Base-by-base conservation (phyloP, 2,797 vertebrate genomes). In the Hylomyscus alleni region DNA sequence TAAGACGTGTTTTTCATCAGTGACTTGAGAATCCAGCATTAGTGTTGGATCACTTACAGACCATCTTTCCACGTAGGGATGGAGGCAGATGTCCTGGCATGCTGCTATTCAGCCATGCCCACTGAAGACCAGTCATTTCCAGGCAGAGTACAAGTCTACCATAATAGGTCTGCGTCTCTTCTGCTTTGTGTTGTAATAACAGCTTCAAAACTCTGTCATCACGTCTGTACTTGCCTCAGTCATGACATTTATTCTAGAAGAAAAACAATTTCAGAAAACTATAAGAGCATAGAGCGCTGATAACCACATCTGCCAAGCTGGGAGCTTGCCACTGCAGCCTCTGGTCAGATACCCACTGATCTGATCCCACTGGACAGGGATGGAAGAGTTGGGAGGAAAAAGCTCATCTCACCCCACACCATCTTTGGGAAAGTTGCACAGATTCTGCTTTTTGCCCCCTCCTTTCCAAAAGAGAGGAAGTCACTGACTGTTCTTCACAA, bases 401-500 rank as follows among this genome's bases (percentile, higher is more conserved):
- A 90, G 26, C 54, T 50, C 56, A 91, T 22, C n/a, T 91, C 0
- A 1, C 44, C 90, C 80, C 26, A 90, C 58, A 40, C 24, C 31
- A 91, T 93, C 76, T 95, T 94, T 90, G 72, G 90, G 86, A 93
- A 98, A 97, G 89, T 96, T 76, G 31, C 52, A 96, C 52, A 60
- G 88, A 29, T 52, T 94, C 34, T 95, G 13, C 47, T 75, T 90
- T 93, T 90, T 91, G 20, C 5, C 24, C 13, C 9, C 86, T 34
- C 90, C 15, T 93, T 56, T 90, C 73, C 1, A 65, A 94, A 93
- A 47, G 24, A 94, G 31, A 78, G 78, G 54, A 88, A 97, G 90
- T 92, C 92, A 31, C 60, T 76, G 13, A 26, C 65, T 73, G 15
- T 82, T 93, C 87, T 58, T 96, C 40, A 87, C 2, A 52, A 34